Evolutionary conservation across 37 sponge, comb jelly and placozoan species (phyloP).

Genomic region (Eunapius fragilis): DNA sequence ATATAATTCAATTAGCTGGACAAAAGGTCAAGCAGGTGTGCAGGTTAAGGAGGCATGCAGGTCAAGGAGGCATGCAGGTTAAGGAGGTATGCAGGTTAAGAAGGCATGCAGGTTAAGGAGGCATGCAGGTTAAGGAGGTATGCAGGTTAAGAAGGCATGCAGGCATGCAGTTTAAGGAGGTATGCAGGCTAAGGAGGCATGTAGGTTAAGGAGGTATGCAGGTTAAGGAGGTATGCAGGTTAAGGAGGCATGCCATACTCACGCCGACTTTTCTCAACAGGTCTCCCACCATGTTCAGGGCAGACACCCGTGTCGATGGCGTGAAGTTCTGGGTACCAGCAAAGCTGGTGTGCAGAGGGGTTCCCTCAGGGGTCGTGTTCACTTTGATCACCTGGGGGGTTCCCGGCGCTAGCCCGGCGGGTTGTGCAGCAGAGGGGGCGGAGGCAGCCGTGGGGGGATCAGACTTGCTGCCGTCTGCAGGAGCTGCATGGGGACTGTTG

Average conservation of each 20-base stretch:
- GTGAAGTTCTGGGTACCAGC: constrained; percentile 51
- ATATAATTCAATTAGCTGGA: too few relatives aligned
- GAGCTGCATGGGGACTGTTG: background rate
- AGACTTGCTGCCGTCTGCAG: background rate
- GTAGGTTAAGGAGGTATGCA: too few relatives aligned
- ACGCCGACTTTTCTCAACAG: constrained; percentile 95
- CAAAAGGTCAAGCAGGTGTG: too few relatives aligned
- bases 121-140: too few relatives aligned
- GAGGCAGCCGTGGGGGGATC: background rate
- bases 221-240: too few relatives aligned
- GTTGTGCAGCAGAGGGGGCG: background rate
- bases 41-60: too few relatives aligned
- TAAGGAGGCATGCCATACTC: constrained; percentile 29
- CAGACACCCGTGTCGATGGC: constrained; percentile 87
- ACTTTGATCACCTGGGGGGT: constrained; percentile 44
- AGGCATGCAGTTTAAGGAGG: too few relatives aligned
- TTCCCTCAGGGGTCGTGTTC: constrained; percentile 38
- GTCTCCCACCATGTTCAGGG: constrained; percentile 96
- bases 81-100: too few relatives aligned
- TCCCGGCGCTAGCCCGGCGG: background rate
- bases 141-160: too few relatives aligned
- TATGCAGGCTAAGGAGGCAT: too few relatives aligned
- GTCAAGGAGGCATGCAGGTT: too few relatives aligned
- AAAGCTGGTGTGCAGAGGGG: constrained; percentile 46
- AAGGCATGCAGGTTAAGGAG: too few relatives aligned